These are phyloP conservation scores for Mastigias papua DNA, from an alignment of 30 jellyfish, hydroid and myxozoan species.

Conservation along the genomic window DNA sequence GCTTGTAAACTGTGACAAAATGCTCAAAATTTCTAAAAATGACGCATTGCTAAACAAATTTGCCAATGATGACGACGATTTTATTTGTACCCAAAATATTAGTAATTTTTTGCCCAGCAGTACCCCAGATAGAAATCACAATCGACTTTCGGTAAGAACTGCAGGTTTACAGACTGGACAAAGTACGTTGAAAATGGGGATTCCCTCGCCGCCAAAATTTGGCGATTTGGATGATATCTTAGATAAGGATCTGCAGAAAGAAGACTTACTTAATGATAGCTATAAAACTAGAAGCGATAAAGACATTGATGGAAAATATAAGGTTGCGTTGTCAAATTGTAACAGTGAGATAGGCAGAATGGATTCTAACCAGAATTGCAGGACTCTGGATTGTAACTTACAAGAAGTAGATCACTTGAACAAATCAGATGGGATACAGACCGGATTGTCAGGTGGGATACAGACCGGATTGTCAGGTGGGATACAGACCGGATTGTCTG, in stretches of 20 bases:
- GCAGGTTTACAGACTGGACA: conserved; percentile 7
- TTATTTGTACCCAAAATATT: conserved; percentile 9
- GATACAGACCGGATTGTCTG: too few species aligned
- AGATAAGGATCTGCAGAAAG: conserved; percentile 5
- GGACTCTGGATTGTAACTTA: background rate
- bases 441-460: too few species aligned
- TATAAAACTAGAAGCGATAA: background rate
- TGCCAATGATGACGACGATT: conserved; percentile 25
- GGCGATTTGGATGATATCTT: conserved; percentile 43
- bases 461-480: too few species aligned
- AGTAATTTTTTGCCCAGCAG: conserved; percentile 38
- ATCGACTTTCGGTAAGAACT: background rate
- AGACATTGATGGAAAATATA: background rate
- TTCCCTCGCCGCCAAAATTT: conserved; percentile 52
- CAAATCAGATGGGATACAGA: background rate
- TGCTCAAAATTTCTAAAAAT: too few species aligned
- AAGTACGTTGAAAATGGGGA: background rate
- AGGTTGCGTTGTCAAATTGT: background rate
- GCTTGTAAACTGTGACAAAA: too few species aligned
- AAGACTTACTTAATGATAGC: background rate
- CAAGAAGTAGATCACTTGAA: background rate
- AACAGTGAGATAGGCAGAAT: too few species aligned
- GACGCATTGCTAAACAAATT: too few species aligned
- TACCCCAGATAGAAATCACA: conserved; percentile 29
- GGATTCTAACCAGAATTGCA: background rate